Evolutionary conservation across 2,888 invertebrate species (phyloP), one percentile per base, ranked within the genome.

Genomic region (Zele albiditarsus): DNA sequence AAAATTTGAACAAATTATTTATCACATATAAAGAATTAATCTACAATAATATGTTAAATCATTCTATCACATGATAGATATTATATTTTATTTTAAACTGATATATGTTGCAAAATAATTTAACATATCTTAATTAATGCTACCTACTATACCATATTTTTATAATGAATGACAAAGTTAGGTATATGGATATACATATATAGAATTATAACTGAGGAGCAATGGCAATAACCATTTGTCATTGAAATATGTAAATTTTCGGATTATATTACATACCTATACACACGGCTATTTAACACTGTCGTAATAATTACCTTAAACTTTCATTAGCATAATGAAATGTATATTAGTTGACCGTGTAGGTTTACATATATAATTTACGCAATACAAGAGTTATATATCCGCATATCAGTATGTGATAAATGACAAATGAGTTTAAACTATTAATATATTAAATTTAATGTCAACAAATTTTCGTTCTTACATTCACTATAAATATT

Each of bases 301-400:
- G 77, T 80, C 79, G 77, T 78, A 80, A 78, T 79, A 68, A 68
- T 68, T 68, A 46, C 68, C 53, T 68, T 49, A 68, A 68, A 68
- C 68, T 80, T 82, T 81, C 81, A 81, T 84, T 84, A 83, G 79
- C 82, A 83, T 84, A 84, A 84, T 83, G 81, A 80, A 81, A 79
- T 57, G 57, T 57, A 57, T 68, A 53, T 57, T 28, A 33, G 20
- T 53, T 53, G 5, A 53, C n/a, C 53, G 20, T 20, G 8, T 53
- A 53, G 20, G 20, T 53, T 63, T 38, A 23, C 20, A 20, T 63
- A 38, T 38, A 38, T 63, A 38, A 31, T 53, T 20, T 53, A 46
- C n/a, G 5, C 16, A 46, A n/a, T 46, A 46, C n/a, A 20, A 53
- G n/a, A 53, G 8, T 53, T 53, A 53, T 53, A 53, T 53, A 53